A percentile compares a stretch with the other conserved stretches of the same genome.
These are phyloP conservation scores for Tetramorium simillimum DNA, from an alignment of 1,140 invertebrate species.

Conservation along the genomic window DNA sequence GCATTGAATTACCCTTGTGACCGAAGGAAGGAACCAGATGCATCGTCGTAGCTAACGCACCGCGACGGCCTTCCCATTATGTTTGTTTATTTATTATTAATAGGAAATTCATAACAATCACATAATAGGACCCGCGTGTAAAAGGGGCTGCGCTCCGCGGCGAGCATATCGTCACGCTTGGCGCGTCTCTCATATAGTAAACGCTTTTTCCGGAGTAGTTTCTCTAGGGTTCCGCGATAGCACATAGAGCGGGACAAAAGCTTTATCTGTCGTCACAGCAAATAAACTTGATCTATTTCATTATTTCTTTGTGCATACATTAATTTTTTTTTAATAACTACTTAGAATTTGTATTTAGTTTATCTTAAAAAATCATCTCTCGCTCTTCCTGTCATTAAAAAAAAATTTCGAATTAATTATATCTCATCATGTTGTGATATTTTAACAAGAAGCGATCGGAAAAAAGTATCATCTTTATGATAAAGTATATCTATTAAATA, in stretches of 20 bases:
- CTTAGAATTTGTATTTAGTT: neutral
- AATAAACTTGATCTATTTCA: neutral
- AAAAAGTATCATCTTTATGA: neutral
- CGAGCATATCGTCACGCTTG: slow-evolving; percentile 77
- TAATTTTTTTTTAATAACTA: slow-evolving; percentile 20
- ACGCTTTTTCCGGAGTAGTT: slow-evolving; percentile 73
- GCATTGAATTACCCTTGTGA: slow-evolving; percentile 59
- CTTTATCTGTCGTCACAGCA: neutral
- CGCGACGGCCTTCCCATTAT: slow-evolving; percentile 82
- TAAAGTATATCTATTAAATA: neutral
- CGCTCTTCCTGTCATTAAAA: neutral
- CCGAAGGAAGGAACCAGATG: slow-evolving; percentile 79
- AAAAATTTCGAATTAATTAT: neutral
- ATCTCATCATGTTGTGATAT: neutral
- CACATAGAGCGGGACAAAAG: neutral
- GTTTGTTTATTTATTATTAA: slow-evolving; percentile 86
- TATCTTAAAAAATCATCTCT: neutral
- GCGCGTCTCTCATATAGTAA: slow-evolving; percentile 62
- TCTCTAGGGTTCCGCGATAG: slow-evolving; percentile 76
- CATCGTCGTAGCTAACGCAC: slow-evolving; percentile 81
- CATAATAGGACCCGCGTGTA: slow-evolving; percentile 78
- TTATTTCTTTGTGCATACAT: neutral
- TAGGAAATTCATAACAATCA: slow-evolving; percentile 85
- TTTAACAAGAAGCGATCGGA: neutral
- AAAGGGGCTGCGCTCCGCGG: slow-evolving; percentile 30